Percentiles rank a stretch among this genome's conserved stretches.
phyloP scores from a whole-genome alignment of 2,888 invertebrate species.

The Digitonthophagus gazella region DNA sequence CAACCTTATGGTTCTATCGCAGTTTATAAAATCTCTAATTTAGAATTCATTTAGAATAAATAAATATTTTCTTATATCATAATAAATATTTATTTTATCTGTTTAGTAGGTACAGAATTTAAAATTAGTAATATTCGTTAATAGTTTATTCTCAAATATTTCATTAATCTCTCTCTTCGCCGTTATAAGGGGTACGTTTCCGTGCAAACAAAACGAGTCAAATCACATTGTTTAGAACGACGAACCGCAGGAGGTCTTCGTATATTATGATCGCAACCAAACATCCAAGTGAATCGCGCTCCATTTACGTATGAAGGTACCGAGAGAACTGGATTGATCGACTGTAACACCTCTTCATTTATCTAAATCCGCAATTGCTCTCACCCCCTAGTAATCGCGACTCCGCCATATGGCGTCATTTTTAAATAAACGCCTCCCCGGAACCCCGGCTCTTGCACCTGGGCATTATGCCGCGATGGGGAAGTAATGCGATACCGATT shows the following conservation, averaged over 20 bases:
- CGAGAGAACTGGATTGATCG: conserved; percentile 30
- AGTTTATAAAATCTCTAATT: too few species aligned
- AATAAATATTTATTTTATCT: too few species aligned
- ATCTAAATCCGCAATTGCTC: conserved; percentile 44
- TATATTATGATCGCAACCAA: conserved; percentile 37
- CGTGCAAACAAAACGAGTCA: not conserved
- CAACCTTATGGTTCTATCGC: too few species aligned
- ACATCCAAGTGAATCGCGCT: conserved; percentile 29
- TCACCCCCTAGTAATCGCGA: conserved; percentile 35
- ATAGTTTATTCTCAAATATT: too few species aligned
- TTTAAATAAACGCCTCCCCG: conserved; percentile 29
- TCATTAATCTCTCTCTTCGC: not conserved
- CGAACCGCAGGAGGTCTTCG: conserved; percentile 39
- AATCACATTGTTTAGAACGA: conserved; percentile 36
- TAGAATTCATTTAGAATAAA: too few species aligned
- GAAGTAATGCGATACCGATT: conserved; percentile 24
- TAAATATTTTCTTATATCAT: too few species aligned
- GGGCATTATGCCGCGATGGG: conserved; percentile 13
- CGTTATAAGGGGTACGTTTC: not conserved
- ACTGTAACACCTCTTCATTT: conserved; percentile 48
- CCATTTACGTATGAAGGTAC: conserved; percentile 22
- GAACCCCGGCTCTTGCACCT: not conserved
- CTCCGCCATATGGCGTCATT: conserved; percentile 35
- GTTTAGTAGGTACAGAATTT: too few species aligned
- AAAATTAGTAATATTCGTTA: too few species aligned